These are phyloP conservation scores for Gephyroberyx darwinii DNA, from an alignment of 2,797 vertebrate genomes.

Conservation along the genomic window DNA sequence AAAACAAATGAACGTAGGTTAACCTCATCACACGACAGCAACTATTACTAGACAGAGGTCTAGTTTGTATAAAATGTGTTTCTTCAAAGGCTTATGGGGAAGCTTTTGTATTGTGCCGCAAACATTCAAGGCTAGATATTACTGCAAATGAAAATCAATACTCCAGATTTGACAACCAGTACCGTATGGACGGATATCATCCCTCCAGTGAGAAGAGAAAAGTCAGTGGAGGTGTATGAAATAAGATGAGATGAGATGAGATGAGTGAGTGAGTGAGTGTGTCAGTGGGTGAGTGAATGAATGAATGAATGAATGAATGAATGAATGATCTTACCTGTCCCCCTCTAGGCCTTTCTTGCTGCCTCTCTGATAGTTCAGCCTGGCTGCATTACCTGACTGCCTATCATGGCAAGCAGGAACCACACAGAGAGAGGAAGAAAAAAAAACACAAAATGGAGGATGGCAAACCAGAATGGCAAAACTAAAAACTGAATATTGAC, in stretches of 20 bases:
- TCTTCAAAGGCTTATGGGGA: neutral
- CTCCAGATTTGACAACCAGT: neutral
- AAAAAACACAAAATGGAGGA: conserved; percentile 61
- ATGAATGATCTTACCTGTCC: conserved; percentile 89
- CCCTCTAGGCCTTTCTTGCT: conserved; percentile 90
- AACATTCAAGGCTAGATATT: neutral
- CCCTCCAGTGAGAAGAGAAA: neutral
- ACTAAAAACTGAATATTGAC: conserved; percentile 27
- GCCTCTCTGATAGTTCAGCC: conserved; percentile 89
- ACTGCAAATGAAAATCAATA: neutral
- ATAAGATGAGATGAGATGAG: conserved; percentile 50
- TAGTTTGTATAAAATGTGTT: neutral
- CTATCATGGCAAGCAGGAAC: conserved; percentile 83
- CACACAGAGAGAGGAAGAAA: conserved; percentile 65
- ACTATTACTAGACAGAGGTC: too few relatives aligned
- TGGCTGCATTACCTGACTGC: conserved; percentile 91
- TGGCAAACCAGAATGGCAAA: conserved; percentile 44
- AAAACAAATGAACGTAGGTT: neutral
- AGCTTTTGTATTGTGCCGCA: neutral
- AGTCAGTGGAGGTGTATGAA: conserved; percentile 25
- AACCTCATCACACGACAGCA: too few relatives aligned
- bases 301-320: conserved; percentile 72
- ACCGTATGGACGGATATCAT: neutral
- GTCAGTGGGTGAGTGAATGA: conserved; percentile 78
- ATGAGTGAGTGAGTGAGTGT: conserved; percentile 60